A percentile compares a stretch with the other conserved stretches of the same genome.
Evolutionary conservation across 2,888 invertebrate species (phyloP).

Genomic region (Lepidocyrtinus sp.): DNA sequence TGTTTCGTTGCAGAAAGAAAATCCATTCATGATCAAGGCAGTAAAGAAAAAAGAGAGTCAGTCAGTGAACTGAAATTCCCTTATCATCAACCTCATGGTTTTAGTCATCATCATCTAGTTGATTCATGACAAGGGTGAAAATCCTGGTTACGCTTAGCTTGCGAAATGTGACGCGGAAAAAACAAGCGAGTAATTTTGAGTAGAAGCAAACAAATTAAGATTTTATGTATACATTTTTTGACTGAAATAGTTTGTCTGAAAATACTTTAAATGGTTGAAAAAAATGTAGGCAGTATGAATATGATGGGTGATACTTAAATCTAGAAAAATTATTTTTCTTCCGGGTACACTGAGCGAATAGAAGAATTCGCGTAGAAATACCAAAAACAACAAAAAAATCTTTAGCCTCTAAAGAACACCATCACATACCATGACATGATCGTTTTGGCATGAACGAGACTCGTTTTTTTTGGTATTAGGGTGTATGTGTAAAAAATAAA

Average conservation of each 20-base stretch:
- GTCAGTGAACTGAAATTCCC: neutral
- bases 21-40: conserved; percentile 8
- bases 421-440: too few species aligned
- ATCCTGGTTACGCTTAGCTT: neutral
- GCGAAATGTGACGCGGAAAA: neutral
- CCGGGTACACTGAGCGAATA: too few species aligned
- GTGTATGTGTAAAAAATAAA: neutral
- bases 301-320: too few species aligned
- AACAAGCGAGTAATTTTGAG: neutral
- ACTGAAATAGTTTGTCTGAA: neutral
- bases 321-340: too few species aligned
- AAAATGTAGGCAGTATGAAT: too few species aligned
- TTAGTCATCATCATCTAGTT: conserved; percentile 1
- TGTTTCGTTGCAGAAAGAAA: neutral
- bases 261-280: neutral
- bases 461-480: too few species aligned
- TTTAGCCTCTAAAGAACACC: too few species aligned
- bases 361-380: too few species aligned
- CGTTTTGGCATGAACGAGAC: too few species aligned
- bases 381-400: too few species aligned
- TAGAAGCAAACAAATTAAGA: neutral
- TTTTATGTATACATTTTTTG: neutral
- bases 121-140: neutral
- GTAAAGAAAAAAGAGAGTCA: neutral
- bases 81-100: neutral